Evolutionary conservation across 1,140 invertebrate genomes (phyloP), one percentile per base, ranked within the genome.

Genomic region (Bombus impatiens): DNA sequence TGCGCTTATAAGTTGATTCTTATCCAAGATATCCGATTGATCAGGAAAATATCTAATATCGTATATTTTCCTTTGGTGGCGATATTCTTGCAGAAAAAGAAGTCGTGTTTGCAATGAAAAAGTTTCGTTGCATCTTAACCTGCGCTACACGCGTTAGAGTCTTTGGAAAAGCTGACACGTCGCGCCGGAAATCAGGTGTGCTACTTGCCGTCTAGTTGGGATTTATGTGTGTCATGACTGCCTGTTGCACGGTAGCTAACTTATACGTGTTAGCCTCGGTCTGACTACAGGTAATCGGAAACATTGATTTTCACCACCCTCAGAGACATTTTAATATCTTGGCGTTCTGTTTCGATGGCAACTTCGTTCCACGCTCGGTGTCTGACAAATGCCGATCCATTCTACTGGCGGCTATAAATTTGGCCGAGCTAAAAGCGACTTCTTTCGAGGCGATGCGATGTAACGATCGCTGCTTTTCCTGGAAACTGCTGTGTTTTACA

Each of bases 161-260:
- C 78, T 86, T 87, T 76, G 75, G 71, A 86, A 88, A 86, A 90
- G 82, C 87, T 84, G 75, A 87, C 71, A 72, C 88, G 87, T 86
- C 83, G 84, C n/a, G 77, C 70, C 75, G 77, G 87, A 92, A 92
- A 86, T 91, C 84, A 89, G 90, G 88, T 91, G 90, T 92, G 79
- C 87, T 86, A 87, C 86, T 78, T 83, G 89, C 77, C 89, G 91
- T 89, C 92, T 92, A 91, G 91, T 70, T 89, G 91, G 90, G 87
- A 94, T 94, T 93, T 93, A 94, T 93, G 92, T 92, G 90, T 92
- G 93, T 93, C 92, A 91, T 93, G 91, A 89, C 93, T 94, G 94
- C 94, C 94, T 95, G 94, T 95, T 95, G 94, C 94, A 90, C 92
- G 82, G 57, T 67, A 84, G 82, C 74, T 85, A 90, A 91, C 90